Evolutionary conservation across 2,797 vertebrate species (phyloP).

Genomic region (Arctocebus calabarensis): DNA sequence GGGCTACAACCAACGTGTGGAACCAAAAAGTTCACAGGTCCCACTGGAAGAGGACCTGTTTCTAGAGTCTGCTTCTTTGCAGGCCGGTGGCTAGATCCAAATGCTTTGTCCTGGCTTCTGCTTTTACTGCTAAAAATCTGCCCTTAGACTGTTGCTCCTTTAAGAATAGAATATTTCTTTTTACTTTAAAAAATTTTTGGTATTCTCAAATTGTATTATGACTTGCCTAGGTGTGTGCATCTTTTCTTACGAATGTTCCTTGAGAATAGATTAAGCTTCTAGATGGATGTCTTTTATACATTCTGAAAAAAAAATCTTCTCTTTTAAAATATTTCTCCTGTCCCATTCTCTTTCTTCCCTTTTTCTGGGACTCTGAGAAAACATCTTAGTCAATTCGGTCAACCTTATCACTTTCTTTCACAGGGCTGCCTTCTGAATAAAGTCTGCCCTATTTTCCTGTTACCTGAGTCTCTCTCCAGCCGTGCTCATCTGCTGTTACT

Average conservation of each 20-base stretch:
- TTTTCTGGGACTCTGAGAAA: neutral
- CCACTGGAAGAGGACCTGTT: rapidly evolving
- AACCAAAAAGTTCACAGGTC: no score
- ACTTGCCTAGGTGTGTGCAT: neutral
- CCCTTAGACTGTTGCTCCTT: neutral
- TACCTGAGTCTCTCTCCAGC: neutral
- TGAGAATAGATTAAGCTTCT: neutral
- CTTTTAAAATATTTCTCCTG: neutral
- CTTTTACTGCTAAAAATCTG: neutral
- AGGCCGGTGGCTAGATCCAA: neutral
- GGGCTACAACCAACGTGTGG: neutral
- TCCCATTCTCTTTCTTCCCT: neutral
- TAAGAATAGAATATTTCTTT: neutral
- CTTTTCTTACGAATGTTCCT: neutral
- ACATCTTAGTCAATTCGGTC: neutral
- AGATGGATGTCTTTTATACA: neutral
- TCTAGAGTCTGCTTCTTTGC: neutral
- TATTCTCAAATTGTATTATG: neutral
- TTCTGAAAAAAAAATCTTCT: neutral
- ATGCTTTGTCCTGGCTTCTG: neutral
- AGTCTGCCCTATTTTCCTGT: neutral
- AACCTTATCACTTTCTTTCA: neutral
- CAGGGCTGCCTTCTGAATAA: neutral
- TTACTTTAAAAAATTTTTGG: neutral
- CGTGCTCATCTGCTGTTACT: neutral